phyloP scores from a whole-genome alignment of 1,140 invertebrate genomes.

The Leptinotarsa texana region DNA sequence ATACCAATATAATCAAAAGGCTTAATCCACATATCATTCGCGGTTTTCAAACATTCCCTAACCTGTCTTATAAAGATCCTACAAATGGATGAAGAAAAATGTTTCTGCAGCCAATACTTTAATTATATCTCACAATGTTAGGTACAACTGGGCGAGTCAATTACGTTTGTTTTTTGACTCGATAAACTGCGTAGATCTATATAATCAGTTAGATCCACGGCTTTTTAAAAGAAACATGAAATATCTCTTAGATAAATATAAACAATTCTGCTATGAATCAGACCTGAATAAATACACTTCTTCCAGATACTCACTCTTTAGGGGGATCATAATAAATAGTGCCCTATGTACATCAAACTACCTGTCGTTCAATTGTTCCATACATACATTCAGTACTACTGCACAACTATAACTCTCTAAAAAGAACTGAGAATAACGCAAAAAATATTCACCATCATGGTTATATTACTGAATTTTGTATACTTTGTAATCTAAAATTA shows the following conservation, averaged over 20 bases:
- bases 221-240: not conserved
- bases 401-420: not conserved
- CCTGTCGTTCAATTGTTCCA: not conserved
- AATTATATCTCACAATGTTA: not conserved
- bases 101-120: not conserved
- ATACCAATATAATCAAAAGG: not conserved
- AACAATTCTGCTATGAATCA: constrained; percentile 1
- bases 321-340: not conserved
- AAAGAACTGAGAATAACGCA: too few species aligned
- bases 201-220: not conserved
- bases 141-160: not conserved
- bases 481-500: too few species aligned
- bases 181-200: not conserved
- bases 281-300: not conserved
- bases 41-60: not conserved
- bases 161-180: not conserved
- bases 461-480: too few species aligned
- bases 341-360: not conserved
- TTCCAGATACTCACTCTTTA: not conserved
- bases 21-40: not conserved
- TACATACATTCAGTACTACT: not conserved
- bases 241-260: not conserved
- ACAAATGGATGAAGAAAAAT: not conserved
- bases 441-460: too few species aligned
- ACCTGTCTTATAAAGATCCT: not conserved